A percentile compares a stretch with the other conserved stretches of the same genome.
Evolutionary conservation across 2,888 invertebrate genomes (phyloP).

Genomic region (Tetranychus truncatus): DNA sequence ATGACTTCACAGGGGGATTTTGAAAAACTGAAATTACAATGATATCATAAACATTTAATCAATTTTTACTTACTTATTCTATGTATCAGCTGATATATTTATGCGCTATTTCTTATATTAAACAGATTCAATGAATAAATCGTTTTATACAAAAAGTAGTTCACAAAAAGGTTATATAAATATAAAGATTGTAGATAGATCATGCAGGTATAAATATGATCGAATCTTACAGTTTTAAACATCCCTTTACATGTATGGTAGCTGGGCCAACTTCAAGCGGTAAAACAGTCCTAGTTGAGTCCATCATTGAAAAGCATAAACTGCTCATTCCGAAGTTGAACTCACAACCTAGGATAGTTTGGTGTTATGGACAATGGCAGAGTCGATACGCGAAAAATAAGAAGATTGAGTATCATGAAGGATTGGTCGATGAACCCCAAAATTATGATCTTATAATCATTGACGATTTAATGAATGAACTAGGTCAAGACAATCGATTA

Average conservation of each 20-base stretch:
- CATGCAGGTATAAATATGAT: not conserved
- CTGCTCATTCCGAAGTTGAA: not conserved
- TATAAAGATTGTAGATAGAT: too few relatives aligned
- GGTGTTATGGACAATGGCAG: conserved; percentile 16
- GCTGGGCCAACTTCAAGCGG: conserved; percentile 17
- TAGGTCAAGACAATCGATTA: not conserved
- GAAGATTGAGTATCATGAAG: not conserved
- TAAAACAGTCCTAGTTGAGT: conserved; percentile 13
- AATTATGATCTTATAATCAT: conserved; percentile 1
- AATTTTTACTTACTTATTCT: too few relatives aligned
- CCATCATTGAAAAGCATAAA: conserved; percentile 3
- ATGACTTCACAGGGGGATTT: not conserved
- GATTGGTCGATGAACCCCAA: not conserved
- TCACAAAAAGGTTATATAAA: not conserved
- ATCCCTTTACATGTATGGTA: conserved; percentile 17
- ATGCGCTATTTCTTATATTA: not conserved
- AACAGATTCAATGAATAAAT: not conserved
- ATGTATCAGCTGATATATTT: too few relatives aligned
- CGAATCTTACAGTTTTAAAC: not conserved
- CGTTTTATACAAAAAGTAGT: too few relatives aligned
- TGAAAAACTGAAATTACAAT: too few relatives aligned
- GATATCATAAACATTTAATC: too few relatives aligned
- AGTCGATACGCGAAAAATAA: not conserved
- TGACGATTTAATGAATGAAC: conserved; percentile 19
- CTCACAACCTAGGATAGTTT: not conserved